phyloP scores from a whole-genome alignment of 2,113 vertebrate species.

The Serinus canaria region DNA sequence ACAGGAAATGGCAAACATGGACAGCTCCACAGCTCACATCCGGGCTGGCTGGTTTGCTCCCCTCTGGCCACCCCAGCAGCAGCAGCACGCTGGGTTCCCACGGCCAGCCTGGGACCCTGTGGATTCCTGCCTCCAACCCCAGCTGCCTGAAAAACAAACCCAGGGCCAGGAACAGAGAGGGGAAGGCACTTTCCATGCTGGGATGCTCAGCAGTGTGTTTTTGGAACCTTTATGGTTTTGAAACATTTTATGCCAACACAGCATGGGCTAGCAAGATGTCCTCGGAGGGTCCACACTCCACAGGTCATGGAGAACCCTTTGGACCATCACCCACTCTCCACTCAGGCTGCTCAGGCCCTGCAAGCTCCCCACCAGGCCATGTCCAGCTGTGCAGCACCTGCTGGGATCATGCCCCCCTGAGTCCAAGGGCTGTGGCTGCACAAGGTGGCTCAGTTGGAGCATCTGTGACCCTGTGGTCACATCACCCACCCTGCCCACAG shows the following conservation, averaged over 20 bases:
- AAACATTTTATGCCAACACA: neutral
- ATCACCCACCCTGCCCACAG: neutral
- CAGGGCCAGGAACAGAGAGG: neutral
- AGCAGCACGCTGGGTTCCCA: neutral
- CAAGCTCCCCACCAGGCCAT: neutral
- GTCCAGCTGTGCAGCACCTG: neutral
- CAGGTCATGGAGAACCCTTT: neutral
- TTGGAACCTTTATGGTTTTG: neutral
- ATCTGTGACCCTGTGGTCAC: neutral
- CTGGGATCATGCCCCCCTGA: too few relatives aligned
- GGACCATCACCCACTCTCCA: neutral
- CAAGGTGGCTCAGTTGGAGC: neutral
- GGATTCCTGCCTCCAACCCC: neutral
- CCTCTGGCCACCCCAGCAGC: neutral
- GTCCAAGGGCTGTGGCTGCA: neutral
- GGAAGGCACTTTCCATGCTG: neutral
- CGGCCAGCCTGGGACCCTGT: neutral
- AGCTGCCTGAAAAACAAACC: neutral
- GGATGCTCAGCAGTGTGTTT: neutral
- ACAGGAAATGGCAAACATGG: neutral
- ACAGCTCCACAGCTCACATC: neutral
- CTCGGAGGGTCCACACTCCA: fast-evolving
- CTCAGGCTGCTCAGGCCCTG: neutral
- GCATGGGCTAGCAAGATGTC: fast-evolving
- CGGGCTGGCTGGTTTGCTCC: neutral